Conservation (phyloP, 2,888 invertebrate species). For the Drosophila multiciliata region DNA sequence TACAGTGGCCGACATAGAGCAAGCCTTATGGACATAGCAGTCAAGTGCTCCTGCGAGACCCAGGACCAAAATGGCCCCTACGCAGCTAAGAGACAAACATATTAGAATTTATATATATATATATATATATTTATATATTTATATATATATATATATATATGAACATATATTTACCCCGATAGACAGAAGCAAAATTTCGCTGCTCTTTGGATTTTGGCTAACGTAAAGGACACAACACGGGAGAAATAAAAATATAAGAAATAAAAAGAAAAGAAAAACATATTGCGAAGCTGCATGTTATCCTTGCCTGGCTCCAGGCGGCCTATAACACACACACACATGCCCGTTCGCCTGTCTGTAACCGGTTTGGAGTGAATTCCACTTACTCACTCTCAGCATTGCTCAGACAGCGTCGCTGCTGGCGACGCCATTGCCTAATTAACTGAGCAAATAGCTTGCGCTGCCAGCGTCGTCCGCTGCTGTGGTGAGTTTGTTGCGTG, state of each 20-base stretch:
- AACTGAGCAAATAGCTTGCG: conserved; percentile 64
- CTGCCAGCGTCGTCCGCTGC: conserved; percentile 56
- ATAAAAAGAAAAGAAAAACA: not conserved
- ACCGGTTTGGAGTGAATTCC: conserved; percentile 66
- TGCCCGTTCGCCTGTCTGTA: conserved; percentile 20
- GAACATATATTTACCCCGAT: not conserved
- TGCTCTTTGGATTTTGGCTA: conserved; percentile 61
- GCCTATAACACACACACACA: conserved; percentile 30
- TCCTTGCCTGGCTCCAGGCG: conserved; percentile 62
- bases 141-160: conserved; percentile 12
- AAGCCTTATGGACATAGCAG: conserved; percentile 44
- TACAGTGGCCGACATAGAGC: conserved; percentile 54
- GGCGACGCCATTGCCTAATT: conserved; percentile 65
- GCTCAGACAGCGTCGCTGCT: conserved; percentile 26
- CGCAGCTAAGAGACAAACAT: conserved; percentile 18
- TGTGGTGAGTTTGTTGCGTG: conserved; percentile 60
- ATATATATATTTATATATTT: conserved; percentile 11
- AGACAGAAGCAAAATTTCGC: conserved; percentile 31
- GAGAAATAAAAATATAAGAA: conserved; percentile 38
- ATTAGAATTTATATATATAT: conserved; percentile 14
- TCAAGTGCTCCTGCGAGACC: conserved; percentile 50
- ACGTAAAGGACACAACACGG: conserved; percentile 48
- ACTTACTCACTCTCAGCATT: conserved; percentile 31
- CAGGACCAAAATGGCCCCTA: conserved; percentile 54
- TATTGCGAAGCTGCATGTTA: conserved; percentile 57